These are phyloP conservation scores for Cistogaster globosa DNA, from an alignment of 2,888 invertebrate species.

Conservation along the genomic window DNA sequence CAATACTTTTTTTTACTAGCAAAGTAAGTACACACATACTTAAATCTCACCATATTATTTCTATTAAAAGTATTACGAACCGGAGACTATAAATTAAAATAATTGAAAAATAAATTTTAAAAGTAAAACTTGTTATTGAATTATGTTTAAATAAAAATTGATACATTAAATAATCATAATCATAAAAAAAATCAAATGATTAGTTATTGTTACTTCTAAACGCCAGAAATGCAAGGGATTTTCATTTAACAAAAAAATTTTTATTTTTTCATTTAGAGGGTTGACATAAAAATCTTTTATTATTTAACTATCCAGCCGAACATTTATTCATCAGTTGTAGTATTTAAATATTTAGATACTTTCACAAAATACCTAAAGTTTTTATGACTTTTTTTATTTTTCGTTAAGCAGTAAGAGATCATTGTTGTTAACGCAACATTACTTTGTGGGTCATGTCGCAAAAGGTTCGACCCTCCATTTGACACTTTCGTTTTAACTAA, in stretches of 20 bases:
- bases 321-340: conserved; percentile 21
- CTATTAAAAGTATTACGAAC: too few relatives aligned
- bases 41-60: too few relatives aligned
- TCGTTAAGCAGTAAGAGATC: conserved; percentile 24
- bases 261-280: conserved; percentile 52
- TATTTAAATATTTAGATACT: conserved; percentile 51
- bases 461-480: conserved; percentile 51
- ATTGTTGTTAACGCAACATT: conserved; percentile 37
- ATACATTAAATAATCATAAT: conserved; percentile 20
- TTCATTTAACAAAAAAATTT: conserved; percentile 74
- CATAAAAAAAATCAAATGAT: conserved; percentile 39
- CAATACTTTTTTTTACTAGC: too few relatives aligned
- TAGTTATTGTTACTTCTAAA: conserved; percentile 76
- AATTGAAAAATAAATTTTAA: too few relatives aligned
- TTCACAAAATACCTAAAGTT: conserved; percentile 32
- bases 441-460: conserved; percentile 62
- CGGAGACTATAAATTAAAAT: neutral
- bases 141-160: conserved; percentile 14
- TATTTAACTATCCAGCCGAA: conserved; percentile 17
- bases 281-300: conserved; percentile 5
- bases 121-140: conserved; percentile 12
- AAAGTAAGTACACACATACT: too few relatives aligned
- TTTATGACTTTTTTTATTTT: conserved; percentile 53
- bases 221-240: conserved; percentile 77
- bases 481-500: conserved; percentile 53